phyloP scores from a whole-genome alignment of 2,797 vertebrate genomes.

The Acropternis orthonyx region DNA sequence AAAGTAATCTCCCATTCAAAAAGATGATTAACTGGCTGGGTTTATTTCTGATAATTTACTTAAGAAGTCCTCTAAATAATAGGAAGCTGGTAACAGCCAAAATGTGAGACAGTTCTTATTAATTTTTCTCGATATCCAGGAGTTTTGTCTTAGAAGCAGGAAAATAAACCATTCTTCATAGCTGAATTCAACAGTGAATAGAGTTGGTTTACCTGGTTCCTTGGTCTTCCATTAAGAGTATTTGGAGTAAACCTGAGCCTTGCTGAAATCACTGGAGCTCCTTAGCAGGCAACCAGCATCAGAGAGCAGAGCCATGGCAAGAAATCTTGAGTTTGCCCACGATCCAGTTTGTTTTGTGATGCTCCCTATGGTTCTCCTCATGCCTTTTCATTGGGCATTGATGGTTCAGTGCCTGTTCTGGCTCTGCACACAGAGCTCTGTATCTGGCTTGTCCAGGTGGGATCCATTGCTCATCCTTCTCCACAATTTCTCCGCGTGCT shows the following conservation, averaged over 20 bases:
- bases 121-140: background rate
- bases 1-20: background rate
- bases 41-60: background rate
- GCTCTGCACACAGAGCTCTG: background rate
- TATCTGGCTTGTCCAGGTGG: background rate
- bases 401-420: background rate
- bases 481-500: background rate
- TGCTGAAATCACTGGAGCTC: background rate
- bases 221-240: background rate
- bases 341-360: background rate
- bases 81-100: background rate
- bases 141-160: background rate
- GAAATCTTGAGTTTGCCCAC: background rate
- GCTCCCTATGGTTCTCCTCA: background rate
- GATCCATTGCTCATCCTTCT: background rate
- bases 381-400: background rate
- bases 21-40: background rate
- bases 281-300: background rate
- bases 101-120: background rate
- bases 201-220: background rate
- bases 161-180: background rate
- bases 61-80: background rate
- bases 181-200: background rate
- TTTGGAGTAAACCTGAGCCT: background rate
- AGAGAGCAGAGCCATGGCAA: background rate